These are phyloP conservation scores for Temnopleurus reevesii DNA, from an alignment of 53 echinoderm and acorn worm species.

Conservation along the genomic window DNA sequence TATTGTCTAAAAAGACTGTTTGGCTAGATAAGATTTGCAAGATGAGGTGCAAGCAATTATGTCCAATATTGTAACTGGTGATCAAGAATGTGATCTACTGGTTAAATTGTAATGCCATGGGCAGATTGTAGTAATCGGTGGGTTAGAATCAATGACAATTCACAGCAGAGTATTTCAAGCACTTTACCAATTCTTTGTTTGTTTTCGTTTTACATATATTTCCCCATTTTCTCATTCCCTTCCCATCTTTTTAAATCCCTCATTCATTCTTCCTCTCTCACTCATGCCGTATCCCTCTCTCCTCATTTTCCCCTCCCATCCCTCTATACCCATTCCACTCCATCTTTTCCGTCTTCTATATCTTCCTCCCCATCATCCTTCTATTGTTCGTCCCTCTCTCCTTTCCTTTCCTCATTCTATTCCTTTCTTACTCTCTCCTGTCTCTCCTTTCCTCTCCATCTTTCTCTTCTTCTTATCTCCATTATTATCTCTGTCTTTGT, in stretches of 20 bases:
- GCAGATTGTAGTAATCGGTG: neutral
- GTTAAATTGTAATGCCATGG: neutral
- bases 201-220: no score
- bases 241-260: no score
- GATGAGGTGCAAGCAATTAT: neutral
- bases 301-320: neutral
- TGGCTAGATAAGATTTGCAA: neutral
- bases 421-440: neutral
- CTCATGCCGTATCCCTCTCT: neutral
- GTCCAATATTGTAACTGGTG: neutral
- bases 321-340: neutral
- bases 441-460: no score
- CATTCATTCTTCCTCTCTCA: neutral
- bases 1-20: neutral
- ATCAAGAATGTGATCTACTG: neutral
- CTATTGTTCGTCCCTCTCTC: neutral
- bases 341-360: no score
- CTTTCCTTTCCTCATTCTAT: neutral
- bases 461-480: no score
- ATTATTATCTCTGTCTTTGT: neutral
- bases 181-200: neutral
- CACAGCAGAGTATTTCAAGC: neutral
- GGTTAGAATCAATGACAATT: neutral
- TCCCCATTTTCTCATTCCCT: no score
- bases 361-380: neutral